A percentile compares a stretch with the other conserved stretches of the same genome.
These are phyloP conservation scores for Caenorhabditis uteleia DNA, from an alignment of 2,888 invertebrate genomes.

Conservation along the genomic window DNA sequence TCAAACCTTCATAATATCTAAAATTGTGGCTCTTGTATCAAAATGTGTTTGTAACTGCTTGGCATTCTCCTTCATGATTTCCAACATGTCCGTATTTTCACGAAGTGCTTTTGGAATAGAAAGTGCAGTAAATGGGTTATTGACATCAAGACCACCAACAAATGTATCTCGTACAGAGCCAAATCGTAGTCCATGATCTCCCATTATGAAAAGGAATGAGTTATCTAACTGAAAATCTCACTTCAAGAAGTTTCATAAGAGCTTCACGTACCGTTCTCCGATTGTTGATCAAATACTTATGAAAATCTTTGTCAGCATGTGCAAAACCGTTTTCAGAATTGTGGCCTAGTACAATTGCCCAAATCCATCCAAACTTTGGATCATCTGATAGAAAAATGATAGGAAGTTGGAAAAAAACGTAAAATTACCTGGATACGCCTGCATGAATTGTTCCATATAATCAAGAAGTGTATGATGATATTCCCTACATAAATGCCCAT, in stretches of 20 bases:
- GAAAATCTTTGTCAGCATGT: conserved; percentile 51
- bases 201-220: conserved; percentile 52
- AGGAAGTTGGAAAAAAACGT: background rate
- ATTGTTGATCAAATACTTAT: conserved; percentile 42
- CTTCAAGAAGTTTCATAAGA: conserved; percentile 1
- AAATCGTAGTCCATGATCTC: conserved; percentile 55
- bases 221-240: conserved; percentile 46
- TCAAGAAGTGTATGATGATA: conserved; percentile 44
- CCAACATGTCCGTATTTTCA: conserved; percentile 23
- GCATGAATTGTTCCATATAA: conserved; percentile 47
- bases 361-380: conserved; percentile 51
- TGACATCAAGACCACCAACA: conserved; percentile 46
- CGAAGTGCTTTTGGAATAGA: conserved; percentile 44
- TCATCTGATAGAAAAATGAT: background rate
- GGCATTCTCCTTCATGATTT: conserved; percentile 35
- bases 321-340: conserved; percentile 43
- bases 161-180: conserved; percentile 39
- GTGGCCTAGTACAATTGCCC: conserved; percentile 53
- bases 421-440: conserved; percentile 37
- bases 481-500: conserved; percentile 36
- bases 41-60: conserved; percentile 45
- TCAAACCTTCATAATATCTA: conserved; percentile 47
- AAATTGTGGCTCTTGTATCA: conserved; percentile 48
- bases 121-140: conserved; percentile 50
- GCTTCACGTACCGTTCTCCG: conserved; percentile 18